Percentiles rank a stretch among this genome's conserved stretches.
Conservation (phyloP, 2,797 vertebrate species). For the Gymnodraco acuticeps region DNA sequence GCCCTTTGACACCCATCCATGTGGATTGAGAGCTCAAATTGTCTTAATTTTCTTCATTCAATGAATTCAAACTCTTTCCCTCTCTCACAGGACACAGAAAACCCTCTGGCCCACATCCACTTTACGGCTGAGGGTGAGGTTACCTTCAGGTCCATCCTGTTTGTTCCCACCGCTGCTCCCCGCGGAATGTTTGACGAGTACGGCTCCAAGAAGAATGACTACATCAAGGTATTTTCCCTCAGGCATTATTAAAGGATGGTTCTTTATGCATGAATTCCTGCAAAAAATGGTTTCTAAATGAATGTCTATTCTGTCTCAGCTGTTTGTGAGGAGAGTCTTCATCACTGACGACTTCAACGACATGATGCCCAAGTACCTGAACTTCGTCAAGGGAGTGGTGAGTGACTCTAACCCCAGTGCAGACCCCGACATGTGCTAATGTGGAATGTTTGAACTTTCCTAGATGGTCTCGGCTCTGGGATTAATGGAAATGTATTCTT, state of each 20-base stretch:
- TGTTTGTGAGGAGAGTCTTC: slow-evolving; percentile 92
- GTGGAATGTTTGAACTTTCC: background rate
- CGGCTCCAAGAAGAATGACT: slow-evolving; percentile 98
- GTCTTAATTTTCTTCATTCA: background rate
- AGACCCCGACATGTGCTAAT: background rate
- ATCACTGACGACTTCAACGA: slow-evolving; percentile 99
- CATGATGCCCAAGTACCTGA: slow-evolving; percentile 99
- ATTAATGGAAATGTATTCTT: slow-evolving; percentile 23
- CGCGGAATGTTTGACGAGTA: slow-evolving; percentile 98
- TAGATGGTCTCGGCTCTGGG: background rate
- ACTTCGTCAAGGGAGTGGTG: slow-evolving; percentile 98
- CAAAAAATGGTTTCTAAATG: background rate
- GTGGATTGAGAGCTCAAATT: background rate
- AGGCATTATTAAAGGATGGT: background rate
- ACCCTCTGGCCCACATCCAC: slow-evolving; percentile 95
- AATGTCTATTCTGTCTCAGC: slow-evolving; percentile 52
- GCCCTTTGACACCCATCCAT: background rate
- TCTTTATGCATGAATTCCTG: background rate
- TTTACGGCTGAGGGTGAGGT: slow-evolving; percentile 99
- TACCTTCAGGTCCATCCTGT: slow-evolving; percentile 98
- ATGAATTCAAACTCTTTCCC: background rate
- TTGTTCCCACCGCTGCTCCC: slow-evolving; percentile 93
- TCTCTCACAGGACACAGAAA: slow-evolving; percentile 89
- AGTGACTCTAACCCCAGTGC: slow-evolving; percentile 69
- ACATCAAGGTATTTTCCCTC: slow-evolving; percentile 90